These are phyloP conservation scores for Cylas formicarius DNA, from an alignment of 1,140 invertebrate species.

Conservation along the genomic window DNA sequence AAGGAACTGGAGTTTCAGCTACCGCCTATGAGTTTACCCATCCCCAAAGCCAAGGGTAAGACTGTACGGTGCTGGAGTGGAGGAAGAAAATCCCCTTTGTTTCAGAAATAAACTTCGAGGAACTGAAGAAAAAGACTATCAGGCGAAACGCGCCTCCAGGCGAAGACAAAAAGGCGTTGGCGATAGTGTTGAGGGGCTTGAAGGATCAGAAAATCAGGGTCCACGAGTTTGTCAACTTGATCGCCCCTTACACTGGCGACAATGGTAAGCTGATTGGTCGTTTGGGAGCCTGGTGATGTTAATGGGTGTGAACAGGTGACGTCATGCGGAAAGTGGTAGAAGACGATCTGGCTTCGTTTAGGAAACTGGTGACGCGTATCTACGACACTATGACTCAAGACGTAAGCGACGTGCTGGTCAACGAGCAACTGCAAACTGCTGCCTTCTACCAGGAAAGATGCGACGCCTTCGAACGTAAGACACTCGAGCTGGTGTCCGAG, in stretches of 20 bases:
- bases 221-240: conserved; percentile 34
- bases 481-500: conserved; percentile 33
- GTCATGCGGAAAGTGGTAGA: conserved; percentile 27
- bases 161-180: conserved; percentile 35
- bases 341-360: conserved; percentile 32
- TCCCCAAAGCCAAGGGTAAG: conserved; percentile 17
- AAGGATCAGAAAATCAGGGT: conserved; percentile 26
- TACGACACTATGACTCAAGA: conserved; percentile 40
- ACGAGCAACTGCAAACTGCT: conserved; percentile 37
- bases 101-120: conserved; percentile 22
- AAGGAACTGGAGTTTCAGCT: conserved; percentile 13
- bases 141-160: conserved; percentile 32
- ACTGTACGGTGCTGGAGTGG: neutral
- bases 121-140: conserved; percentile 27
- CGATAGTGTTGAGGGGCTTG: conserved; percentile 27
- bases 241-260: conserved; percentile 35
- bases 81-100: neutral
- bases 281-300: neutral
- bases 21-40: conserved; percentile 19
- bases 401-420: conserved; percentile 37
- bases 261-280: conserved; percentile 24
- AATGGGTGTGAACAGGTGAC: conserved; percentile 18
- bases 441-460: conserved; percentile 30
- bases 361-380: conserved; percentile 31
- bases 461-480: conserved; percentile 27